These are phyloP conservation scores for Chelidonichthys spinosus DNA, from an alignment of 2,797 vertebrate species.

Conservation along the genomic window DNA sequence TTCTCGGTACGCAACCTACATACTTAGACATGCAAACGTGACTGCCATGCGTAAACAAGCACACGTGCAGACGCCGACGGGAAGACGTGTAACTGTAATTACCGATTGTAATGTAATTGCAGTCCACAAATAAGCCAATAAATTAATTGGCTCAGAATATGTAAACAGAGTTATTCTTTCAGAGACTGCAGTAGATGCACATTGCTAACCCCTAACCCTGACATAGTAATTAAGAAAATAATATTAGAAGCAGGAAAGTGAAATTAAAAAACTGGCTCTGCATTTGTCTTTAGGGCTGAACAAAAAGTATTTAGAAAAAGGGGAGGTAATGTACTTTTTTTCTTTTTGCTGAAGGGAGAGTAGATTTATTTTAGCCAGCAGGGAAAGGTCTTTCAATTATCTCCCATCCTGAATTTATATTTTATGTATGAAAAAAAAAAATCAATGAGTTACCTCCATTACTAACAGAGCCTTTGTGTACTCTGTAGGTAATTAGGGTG, in stretches of 20 bases:
- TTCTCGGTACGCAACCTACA: constrained; percentile 72
- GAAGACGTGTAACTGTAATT: constrained; percentile 30
- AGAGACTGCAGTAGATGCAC: constrained; percentile 36
- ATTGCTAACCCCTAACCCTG: constrained; percentile 42
- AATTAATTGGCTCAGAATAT: constrained; percentile 54
- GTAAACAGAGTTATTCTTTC: constrained; percentile 31
- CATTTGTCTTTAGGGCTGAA: constrained; percentile 27
- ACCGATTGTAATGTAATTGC: constrained; percentile 62
- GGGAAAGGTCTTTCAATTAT: neutral
- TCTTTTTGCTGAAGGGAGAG: too few relatives aligned
- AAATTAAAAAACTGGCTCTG: constrained; percentile 35
- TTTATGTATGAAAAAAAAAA: neutral
- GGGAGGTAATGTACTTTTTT: too few relatives aligned
- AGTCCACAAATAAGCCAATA: constrained; percentile 46
- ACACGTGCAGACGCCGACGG: constrained; percentile 49
- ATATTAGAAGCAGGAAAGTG: constrained; percentile 14
- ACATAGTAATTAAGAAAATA: constrained; percentile 45
- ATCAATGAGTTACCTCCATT: neutral
- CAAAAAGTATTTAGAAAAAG: too few relatives aligned
- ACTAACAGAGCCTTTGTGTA: neutral
- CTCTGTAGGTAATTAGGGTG: neutral
- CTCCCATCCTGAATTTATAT: neutral
- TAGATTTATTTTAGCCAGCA: neutral
- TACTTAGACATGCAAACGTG: constrained; percentile 52
- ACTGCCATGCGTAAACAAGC: constrained; percentile 55